phyloP scores from a whole-genome alignment of 2,113 vertebrate genomes.

The Perccottus glenii region DNA sequence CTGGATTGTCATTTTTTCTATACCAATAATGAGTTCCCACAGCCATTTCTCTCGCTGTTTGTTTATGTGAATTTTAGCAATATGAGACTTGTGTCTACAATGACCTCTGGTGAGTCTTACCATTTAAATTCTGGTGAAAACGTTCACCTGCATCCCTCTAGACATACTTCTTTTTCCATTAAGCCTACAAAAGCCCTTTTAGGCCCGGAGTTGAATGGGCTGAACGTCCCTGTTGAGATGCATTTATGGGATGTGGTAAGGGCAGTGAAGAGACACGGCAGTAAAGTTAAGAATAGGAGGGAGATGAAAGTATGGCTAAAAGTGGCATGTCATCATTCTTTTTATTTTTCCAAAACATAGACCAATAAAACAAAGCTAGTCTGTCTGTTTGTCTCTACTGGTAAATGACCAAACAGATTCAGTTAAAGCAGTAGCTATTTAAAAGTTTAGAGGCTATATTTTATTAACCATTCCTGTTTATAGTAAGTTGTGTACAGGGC shows the following conservation, averaged over 20 bases:
- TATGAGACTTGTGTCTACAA: no score
- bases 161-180: slow-evolving; percentile 43
- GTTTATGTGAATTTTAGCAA: background rate
- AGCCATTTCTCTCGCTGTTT: background rate
- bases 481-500: no score
- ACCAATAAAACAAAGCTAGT: slow-evolving; percentile 9
- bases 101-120: background rate
- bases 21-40: background rate
- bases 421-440: background rate
- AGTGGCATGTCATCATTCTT: slow-evolving; percentile 14
- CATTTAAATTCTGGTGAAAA: slow-evolving; percentile 26
- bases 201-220: slow-evolving; percentile 32
- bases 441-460: background rate
- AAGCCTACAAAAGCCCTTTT: slow-evolving; percentile 35
- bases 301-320: slow-evolving; percentile 16
- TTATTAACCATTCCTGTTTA: background rate
- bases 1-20: background rate
- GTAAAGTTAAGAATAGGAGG: slow-evolving; percentile 1
- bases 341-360: slow-evolving; percentile 13
- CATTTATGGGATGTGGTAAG: slow-evolving; percentile 32
- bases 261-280: slow-evolving; percentile 5
- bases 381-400: slow-evolving; percentile 3
- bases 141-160: slow-evolving; percentile 28
- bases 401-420: slow-evolving; percentile 2
- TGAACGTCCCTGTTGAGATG: slow-evolving; percentile 42